A percentile compares a stretch with the other conserved stretches of the same genome.
These are phyloP conservation scores for Callorhinus ursinus DNA, from an alignment of 2,113 vertebrate genomes.

Conservation along the genomic window DNA sequence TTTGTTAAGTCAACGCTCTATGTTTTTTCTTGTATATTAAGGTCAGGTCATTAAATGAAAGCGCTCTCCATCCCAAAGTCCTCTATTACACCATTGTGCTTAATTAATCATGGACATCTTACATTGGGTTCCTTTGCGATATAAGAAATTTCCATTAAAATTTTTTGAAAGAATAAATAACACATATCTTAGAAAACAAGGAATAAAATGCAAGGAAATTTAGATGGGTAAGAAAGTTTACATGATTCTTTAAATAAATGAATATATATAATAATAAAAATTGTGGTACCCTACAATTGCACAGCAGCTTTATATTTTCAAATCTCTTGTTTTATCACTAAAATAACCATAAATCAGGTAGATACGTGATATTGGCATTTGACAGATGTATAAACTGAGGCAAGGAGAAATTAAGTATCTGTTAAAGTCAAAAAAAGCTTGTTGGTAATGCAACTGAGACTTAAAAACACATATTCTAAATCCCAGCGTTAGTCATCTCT, in stretches of 20 bases:
- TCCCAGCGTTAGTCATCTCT: neutral
- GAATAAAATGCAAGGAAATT: constrained; percentile 20
- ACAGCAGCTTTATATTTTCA: neutral
- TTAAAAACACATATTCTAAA: neutral
- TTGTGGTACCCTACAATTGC: neutral
- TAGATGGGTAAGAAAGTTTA: neutral
- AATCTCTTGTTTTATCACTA: neutral
- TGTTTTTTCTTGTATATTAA: constrained; percentile 17
- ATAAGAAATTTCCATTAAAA: neutral
- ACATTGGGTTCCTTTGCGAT: neutral
- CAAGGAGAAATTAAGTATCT: neutral
- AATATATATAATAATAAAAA: neutral
- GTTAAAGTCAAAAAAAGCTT: neutral
- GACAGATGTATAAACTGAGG: neutral
- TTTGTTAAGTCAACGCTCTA: neutral
- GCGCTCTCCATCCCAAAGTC: neutral
- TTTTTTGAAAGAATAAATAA: neutral
- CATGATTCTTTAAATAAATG: neutral
- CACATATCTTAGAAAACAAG: neutral
- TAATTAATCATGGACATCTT: constrained; percentile 11
- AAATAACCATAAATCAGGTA: neutral
- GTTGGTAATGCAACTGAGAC: neutral
- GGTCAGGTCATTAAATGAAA: neutral
- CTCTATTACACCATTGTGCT: neutral
- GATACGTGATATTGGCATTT: neutral